Conservation (phyloP, 1,140 invertebrate genomes). For the Hirudo medicinalis region DNA sequence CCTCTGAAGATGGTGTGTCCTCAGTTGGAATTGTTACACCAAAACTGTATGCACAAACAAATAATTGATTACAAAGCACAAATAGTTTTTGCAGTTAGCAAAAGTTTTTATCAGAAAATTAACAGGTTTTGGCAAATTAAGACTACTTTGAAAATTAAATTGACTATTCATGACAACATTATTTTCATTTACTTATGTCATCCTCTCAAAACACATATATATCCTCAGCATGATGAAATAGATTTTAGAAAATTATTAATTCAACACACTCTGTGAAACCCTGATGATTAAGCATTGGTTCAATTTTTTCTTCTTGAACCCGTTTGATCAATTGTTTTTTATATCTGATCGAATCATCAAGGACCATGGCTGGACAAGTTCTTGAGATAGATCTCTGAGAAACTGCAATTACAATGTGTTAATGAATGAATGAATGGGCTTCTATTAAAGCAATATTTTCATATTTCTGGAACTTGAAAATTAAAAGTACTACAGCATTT, state of each 20-base stretch:
- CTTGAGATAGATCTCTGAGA: not conserved
- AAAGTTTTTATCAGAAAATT: too few species aligned
- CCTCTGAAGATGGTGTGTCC: slow-evolving; percentile 47
- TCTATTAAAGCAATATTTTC: too few species aligned
- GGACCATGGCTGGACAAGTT: not conserved
- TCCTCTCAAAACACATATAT: too few species aligned
- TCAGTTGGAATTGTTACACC: slow-evolving; percentile 25
- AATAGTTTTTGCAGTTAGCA: too few species aligned
- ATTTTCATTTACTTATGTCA: too few species aligned
- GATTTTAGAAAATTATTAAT: too few species aligned
- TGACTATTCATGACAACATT: not conserved
- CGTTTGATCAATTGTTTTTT: not conserved
- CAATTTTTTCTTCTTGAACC: not conserved
- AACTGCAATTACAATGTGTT: not conserved
- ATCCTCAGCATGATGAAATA: too few species aligned
- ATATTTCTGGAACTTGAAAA: too few species aligned
- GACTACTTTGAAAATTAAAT: not conserved
- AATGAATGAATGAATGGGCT: too few species aligned
- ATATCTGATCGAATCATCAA: not conserved
- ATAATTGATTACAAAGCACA: not conserved
- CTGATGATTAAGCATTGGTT: not conserved
- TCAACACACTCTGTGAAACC: not conserved
- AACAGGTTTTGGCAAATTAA: not conserved
- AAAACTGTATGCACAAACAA: not conserved
- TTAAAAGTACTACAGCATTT: too few species aligned